phyloP scores from a whole-genome alignment of 2,888 invertebrate genomes.

The Helicoverpa assulta region DNA sequence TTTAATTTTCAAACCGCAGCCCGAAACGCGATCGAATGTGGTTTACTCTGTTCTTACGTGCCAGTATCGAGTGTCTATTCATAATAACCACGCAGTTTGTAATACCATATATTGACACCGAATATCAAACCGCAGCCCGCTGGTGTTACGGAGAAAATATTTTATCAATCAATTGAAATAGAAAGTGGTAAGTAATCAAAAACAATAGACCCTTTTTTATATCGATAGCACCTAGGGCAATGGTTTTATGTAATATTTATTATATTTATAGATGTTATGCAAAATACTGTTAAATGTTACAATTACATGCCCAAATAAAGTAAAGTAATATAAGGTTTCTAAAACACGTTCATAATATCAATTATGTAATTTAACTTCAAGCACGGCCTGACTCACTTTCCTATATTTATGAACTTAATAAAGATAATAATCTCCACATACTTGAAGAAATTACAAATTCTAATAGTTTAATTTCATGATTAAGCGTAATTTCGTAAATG shows the following conservation, averaged over 20 bases:
- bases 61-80: slow-evolving; percentile 55
- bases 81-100: slow-evolving; percentile 44
- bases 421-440: slow-evolving; percentile 23
- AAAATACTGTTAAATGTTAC: background rate
- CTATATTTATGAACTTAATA: slow-evolving; percentile 25
- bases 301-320: background rate
- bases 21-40: slow-evolving; percentile 41
- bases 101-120: slow-evolving; percentile 55
- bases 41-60: slow-evolving; percentile 50
- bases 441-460: slow-evolving; percentile 33
- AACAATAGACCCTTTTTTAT: slow-evolving; percentile 13
- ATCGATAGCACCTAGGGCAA: background rate
- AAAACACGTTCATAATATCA: background rate
- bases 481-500: slow-evolving; percentile 34
- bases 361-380: slow-evolving; percentile 7
- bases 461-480: slow-evolving; percentile 44
- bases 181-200: slow-evolving; percentile 36
- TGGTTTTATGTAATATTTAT: background rate
- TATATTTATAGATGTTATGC: too few species aligned
- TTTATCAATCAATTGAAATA: slow-evolving; percentile 40
- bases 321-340: background rate
- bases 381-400: slow-evolving; percentile 47
- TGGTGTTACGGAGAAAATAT: slow-evolving; percentile 45
- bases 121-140: slow-evolving; percentile 60
- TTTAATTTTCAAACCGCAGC: slow-evolving; percentile 36